phyloP scores from a whole-genome alignment of 2,888 invertebrate genomes.

The Mellilla xanthometata region DNA sequence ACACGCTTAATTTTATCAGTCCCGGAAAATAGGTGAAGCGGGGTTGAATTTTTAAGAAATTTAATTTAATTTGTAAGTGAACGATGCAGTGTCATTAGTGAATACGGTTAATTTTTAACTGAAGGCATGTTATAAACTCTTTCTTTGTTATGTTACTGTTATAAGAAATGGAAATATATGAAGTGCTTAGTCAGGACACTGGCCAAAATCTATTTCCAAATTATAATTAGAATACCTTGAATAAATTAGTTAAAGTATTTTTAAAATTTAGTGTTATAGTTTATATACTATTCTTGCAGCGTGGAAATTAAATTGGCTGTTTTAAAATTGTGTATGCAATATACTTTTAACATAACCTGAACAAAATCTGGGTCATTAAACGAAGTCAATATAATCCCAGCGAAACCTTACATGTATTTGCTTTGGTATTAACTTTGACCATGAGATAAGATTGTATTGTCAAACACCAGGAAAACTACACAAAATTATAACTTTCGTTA shows the following conservation, averaged over 20 bases:
- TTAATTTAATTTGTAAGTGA: constrained; percentile 30
- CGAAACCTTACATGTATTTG: constrained; percentile 32
- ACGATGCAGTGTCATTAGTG: constrained; percentile 21
- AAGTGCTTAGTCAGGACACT: constrained; percentile 39
- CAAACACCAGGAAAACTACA: background rate
- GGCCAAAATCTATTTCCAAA: constrained; percentile 18
- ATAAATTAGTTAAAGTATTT: background rate
- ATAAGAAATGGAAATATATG: constrained; percentile 7
- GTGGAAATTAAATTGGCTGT: too few species aligned
- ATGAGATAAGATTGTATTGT: constrained; percentile 39
- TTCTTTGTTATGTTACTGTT: background rate
- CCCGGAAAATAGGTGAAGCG: constrained; percentile 23
- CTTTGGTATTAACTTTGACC: constrained; percentile 37
- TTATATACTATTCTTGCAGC: too few species aligned
- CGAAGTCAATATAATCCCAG: constrained; percentile 9
- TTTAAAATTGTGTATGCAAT: too few species aligned
- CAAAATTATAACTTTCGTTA: too few species aligned
- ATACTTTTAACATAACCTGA: background rate
- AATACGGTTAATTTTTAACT: constrained; percentile 11
- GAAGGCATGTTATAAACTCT: constrained; percentile 17
- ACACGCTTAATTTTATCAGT: constrained; percentile 22
- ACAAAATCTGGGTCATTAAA: constrained; percentile 2
- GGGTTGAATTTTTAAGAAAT: constrained; percentile 21
- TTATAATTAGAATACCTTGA: constrained; percentile 46
- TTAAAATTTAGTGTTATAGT: too few species aligned